Conservation (phyloP, 2,888 invertebrate genomes). For the Barypeithes pellucidus region DNA sequence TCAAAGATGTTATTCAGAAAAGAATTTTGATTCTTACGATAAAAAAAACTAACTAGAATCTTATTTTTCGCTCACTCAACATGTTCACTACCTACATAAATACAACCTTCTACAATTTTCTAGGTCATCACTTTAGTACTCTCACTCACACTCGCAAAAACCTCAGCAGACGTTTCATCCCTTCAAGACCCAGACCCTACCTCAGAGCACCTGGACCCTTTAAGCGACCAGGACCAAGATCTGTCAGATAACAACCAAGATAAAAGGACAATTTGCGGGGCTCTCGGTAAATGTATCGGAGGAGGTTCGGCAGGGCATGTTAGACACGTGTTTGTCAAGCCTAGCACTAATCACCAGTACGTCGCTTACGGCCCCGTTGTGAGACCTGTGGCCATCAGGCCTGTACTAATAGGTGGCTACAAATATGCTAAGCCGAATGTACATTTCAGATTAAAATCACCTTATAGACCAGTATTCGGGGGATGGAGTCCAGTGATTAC, state of each 20-base stretch:
- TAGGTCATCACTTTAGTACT: slow-evolving; percentile 23
- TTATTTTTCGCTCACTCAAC: too few relatives aligned
- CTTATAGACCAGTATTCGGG: slow-evolving; percentile 47
- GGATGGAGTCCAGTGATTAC: slow-evolving; percentile 47
- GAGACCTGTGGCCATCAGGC: slow-evolving; percentile 59
- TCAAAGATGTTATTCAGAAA: too few relatives aligned
- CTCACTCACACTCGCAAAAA: slow-evolving; percentile 47
- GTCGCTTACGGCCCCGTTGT: slow-evolving; percentile 59
- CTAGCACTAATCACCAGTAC: slow-evolving; percentile 56
- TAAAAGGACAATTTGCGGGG: slow-evolving; percentile 65
- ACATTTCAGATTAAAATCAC: slow-evolving; percentile 56
- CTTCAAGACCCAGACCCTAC: slow-evolving; percentile 53
- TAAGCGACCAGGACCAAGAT: slow-evolving; percentile 60
- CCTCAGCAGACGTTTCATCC: slow-evolving; percentile 51
- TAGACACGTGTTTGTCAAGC: slow-evolving; percentile 64
- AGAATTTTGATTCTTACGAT: too few relatives aligned
- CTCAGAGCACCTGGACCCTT: slow-evolving; percentile 62
- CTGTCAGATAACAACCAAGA: slow-evolving; percentile 61
- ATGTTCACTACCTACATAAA: too few relatives aligned
- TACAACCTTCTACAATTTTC: too few relatives aligned
- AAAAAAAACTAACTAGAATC: too few relatives aligned
- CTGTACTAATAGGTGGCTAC: slow-evolving; percentile 53
- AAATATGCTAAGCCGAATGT: slow-evolving; percentile 58
- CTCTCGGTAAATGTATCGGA: slow-evolving; percentile 42
- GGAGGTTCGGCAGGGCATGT: slow-evolving; percentile 55